Percentiles rank a stretch among this genome's conserved stretches.
phyloP scores from a whole-genome alignment of 2,113 vertebrate genomes.

The Oryzias melastigma region DNA sequence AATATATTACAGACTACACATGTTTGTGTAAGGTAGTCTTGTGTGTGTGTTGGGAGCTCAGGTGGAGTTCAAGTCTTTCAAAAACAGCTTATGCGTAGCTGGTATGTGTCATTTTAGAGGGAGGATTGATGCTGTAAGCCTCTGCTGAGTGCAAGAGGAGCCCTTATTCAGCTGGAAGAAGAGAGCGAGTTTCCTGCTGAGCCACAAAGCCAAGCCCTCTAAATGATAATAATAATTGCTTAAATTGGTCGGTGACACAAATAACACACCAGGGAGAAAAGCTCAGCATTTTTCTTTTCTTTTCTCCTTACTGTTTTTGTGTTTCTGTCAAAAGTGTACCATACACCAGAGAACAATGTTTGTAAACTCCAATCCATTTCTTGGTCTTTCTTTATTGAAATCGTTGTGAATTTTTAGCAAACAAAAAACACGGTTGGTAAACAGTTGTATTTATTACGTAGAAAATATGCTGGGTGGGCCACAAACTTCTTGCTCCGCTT shows the following conservation, averaged over 20 bases:
- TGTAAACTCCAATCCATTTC: too few species aligned
- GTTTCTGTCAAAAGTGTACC: not conserved
- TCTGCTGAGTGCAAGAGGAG: conserved; percentile 27
- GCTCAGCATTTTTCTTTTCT: conserved; percentile 13
- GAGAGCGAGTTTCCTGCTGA: conserved; percentile 56
- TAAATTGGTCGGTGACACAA: conserved; percentile 33
- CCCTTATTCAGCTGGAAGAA: conserved; percentile 36
- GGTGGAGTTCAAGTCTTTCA: conserved; percentile 30
- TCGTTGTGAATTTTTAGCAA: too few species aligned
- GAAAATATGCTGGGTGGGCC: too few species aligned
- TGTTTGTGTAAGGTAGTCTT: not conserved
- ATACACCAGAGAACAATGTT: too few species aligned
- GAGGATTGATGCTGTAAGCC: conserved; percentile 39
- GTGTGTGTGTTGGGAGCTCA: conserved; percentile 12
- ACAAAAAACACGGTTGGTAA: too few species aligned
- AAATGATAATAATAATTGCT: conserved; percentile 33
- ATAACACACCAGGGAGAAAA: conserved; percentile 21
- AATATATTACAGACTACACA: not conserved
- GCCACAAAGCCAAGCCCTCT: conserved; percentile 35
- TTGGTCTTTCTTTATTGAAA: too few species aligned
- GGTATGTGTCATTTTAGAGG: conserved; percentile 34
- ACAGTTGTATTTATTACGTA: too few species aligned
- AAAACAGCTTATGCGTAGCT: conserved; percentile 24
- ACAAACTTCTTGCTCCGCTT: too few species aligned
- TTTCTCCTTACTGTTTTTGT: conserved; percentile 24